These are phyloP conservation scores for Olivierus martensii DNA, from an alignment of 1,140 invertebrate species.

Conservation along the genomic window DNA sequence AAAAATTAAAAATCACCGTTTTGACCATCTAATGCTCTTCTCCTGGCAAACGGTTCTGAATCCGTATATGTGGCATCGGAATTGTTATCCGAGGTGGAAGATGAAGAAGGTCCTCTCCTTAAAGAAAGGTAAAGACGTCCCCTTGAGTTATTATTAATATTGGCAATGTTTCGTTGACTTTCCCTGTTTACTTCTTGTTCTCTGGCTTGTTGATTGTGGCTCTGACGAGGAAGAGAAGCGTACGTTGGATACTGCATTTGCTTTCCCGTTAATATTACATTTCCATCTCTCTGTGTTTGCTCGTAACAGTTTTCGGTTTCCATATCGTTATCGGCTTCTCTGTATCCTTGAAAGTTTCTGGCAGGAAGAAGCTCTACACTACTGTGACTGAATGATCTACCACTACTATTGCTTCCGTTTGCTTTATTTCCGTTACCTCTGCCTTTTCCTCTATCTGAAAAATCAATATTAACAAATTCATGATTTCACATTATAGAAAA, in stretches of 20 bases:
- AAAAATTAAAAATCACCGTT: constrained; percentile 6
- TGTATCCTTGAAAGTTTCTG: not conserved
- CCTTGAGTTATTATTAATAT: not conserved
- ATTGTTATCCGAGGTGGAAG: constrained; percentile 19
- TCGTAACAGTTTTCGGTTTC: not conserved
- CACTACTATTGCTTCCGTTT: not conserved
- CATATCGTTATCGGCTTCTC: not conserved
- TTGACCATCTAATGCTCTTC: constrained; percentile 10
- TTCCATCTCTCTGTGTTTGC: not conserved
- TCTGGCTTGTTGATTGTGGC: too few species aligned
- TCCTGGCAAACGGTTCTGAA: constrained; percentile 13
- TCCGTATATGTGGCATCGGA: constrained; percentile 19
- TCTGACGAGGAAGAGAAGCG: constrained; percentile 2
- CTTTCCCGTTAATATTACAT: not conserved
- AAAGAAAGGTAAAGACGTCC: constrained; percentile 12
- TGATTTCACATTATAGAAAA: not conserved
- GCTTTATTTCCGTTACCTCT: not conserved
- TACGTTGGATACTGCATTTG: constrained; percentile 1
- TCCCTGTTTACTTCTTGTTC: too few species aligned
- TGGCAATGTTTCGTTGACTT: not conserved
- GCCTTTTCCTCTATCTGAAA: not conserved
- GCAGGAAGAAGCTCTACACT: not conserved
- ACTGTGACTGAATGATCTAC: not conserved
- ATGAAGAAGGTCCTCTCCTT: constrained; percentile 12
- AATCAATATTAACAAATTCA: not conserved